Evolutionary conservation across 2,113 vertebrate genomes (phyloP).

Genomic region (Columbina picui): DNA sequence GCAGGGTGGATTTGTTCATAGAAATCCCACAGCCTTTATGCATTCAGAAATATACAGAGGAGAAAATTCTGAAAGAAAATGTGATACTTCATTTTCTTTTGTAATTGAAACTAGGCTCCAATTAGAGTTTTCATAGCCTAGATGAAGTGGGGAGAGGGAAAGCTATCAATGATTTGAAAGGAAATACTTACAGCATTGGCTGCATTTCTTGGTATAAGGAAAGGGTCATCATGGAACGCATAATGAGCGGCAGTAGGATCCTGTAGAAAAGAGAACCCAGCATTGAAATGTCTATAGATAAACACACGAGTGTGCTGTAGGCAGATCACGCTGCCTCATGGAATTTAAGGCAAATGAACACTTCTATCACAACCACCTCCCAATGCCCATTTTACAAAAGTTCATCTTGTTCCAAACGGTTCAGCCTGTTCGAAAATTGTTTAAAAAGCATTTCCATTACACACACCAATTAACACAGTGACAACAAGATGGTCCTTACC

Average conservation of each 20-base stretch:
- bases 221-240: slow-evolving; percentile 91
- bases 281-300: background rate
- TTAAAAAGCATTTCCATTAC: background rate
- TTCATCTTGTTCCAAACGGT: background rate
- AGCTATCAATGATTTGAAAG: background rate
- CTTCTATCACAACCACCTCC: background rate
- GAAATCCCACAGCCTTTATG: background rate
- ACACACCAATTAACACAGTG: accelerated
- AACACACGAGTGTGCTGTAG: background rate
- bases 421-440: background rate
- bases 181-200: slow-evolving; percentile 80
- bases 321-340: background rate
- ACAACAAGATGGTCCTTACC: background rate
- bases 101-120: background rate
- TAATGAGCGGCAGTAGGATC: slow-evolving; percentile 87
- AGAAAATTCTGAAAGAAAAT: background rate
- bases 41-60: background rate
- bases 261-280: slow-evolving; percentile 67
- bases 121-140: background rate
- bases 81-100: background rate
- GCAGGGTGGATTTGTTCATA: background rate
- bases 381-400: background rate
- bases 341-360: background rate
- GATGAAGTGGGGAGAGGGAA: accelerated
- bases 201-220: slow-evolving; percentile 81